These are phyloP conservation scores for Chloromyia formosa DNA, from an alignment of 2,888 invertebrate species.

Conservation along the genomic window DNA sequence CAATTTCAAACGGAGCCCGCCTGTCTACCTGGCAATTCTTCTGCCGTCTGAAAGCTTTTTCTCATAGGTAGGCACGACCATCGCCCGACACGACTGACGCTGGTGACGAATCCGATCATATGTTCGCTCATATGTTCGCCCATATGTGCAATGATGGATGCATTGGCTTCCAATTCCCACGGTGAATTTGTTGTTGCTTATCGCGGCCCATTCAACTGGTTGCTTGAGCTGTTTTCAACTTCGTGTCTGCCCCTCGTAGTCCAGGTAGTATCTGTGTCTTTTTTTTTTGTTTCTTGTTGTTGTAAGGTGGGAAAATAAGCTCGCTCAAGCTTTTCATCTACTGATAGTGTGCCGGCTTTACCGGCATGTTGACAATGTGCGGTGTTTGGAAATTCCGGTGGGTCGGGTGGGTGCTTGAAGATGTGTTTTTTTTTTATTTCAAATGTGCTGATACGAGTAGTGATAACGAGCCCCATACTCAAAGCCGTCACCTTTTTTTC, in stretches of 20 bases:
- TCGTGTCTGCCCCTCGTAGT: background rate
- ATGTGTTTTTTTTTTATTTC: no score
- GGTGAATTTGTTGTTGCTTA: conserved; percentile 4
- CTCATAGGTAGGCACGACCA: conserved; percentile 11
- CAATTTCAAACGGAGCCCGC: background rate
- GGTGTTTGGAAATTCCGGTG: background rate
- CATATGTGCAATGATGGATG: conserved; percentile 7
- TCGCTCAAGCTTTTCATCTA: conserved; percentile 15
- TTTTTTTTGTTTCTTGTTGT: background rate
- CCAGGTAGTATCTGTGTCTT: background rate
- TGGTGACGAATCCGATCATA: background rate
- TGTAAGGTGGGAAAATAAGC: background rate
- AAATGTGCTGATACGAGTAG: no score
- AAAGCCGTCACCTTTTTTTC: conserved; percentile 13
- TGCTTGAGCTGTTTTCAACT: background rate
- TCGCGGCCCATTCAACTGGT: conserved; percentile 1
- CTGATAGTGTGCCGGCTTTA: background rate
- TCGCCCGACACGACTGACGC: no score
- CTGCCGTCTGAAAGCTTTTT: background rate
- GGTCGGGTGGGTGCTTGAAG: background rate
- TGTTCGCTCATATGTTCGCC: conserved; percentile 34
- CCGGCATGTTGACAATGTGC: conserved; percentile 22
- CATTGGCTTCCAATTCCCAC: conserved; percentile 12
- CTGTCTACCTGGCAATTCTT: conserved; percentile 31
- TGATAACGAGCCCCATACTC: background rate